Evolutionary conservation across 2,888 invertebrate genomes (phyloP), one percentile per base, ranked within the genome.

Genomic region (Tinea trinotella): DNA sequence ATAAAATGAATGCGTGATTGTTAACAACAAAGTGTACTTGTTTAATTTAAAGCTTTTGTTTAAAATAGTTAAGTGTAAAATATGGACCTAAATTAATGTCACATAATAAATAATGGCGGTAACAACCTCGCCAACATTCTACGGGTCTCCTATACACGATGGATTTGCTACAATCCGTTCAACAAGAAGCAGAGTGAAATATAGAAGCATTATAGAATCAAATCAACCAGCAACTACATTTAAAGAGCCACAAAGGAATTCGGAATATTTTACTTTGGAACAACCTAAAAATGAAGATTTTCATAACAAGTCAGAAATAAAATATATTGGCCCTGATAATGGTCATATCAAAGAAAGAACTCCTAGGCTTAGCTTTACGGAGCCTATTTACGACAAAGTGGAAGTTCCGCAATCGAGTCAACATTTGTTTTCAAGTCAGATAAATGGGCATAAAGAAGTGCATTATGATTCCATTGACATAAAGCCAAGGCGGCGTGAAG

Each of bases 131-230:
- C 68, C 76, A 54, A 76, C 76, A 52, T 84, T 76, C 66, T 80
- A 83, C 65, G 82, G 82, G 54, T 78, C 89, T 54, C 90, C 92
- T 56, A 90, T 95, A 53, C 92, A 94, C 75, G 95, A 95, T 76
- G 95, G 95, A 55, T 95, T 93, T 77, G 95, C 95, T 53, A 95
- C 95, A n/a, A 93, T 95, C 62, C 87, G 93, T 56, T 88, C 92
- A 10, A 90, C 85, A 30, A 77, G 87, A 62, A 86, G 85, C 63
- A 70, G 83, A 60, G 82, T 84, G 59, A 86, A 86, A 62, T 82
- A 85, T 63, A 80, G 83, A 61, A 82, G 76, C 65, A 64, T 83
- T 65, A 76, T 82, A 58, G 82, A 83, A 67, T 80, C 82, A 70
- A 83, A 68, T 64, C 73, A 72, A 62, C 67, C 64, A n/a, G 55